phyloP scores from a whole-genome alignment of 1,140 invertebrate genomes.

The Drosophila repleta region DNA sequence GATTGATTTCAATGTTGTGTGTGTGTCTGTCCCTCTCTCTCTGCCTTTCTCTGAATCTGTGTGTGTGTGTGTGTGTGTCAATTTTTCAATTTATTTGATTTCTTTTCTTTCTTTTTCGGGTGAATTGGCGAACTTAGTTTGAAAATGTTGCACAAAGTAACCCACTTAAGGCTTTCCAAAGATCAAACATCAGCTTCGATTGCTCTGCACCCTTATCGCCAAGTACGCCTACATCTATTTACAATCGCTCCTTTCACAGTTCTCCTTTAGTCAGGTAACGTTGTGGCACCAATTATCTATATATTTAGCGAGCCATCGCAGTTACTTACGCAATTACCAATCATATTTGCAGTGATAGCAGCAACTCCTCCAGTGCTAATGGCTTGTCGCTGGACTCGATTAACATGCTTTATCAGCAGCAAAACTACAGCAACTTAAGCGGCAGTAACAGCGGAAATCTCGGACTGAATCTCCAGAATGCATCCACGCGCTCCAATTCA shows the following conservation, averaged over 20 bases:
- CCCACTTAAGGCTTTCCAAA: constrained; percentile 84
- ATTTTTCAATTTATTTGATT: constrained; percentile 57
- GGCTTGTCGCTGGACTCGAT: constrained; percentile 74
- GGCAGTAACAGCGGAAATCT: constrained; percentile 50
- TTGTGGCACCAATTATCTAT: constrained; percentile 35
- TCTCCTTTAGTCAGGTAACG: constrained; percentile 83
- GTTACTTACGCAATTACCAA: not conserved
- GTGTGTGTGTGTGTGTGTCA: constrained; percentile 3
- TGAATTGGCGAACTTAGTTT: constrained; percentile 82
- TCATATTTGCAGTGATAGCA: constrained; percentile 72
- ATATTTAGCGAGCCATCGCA: not conserved
- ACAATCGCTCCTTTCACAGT: constrained; percentile 84
- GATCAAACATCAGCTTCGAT: constrained; percentile 84
- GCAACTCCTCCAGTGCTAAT: constrained; percentile 78
- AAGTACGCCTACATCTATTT: constrained; percentile 85
- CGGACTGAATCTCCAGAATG: constrained; percentile 63
- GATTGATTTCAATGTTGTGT: constrained; percentile 22
- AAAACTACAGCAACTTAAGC: constrained; percentile 47
- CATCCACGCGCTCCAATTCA: constrained; percentile 86
- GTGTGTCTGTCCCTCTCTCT: constrained; percentile 31
- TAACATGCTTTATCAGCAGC: constrained; percentile 73
- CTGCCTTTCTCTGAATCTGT: constrained; percentile 19
- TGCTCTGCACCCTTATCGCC: constrained; percentile 85
- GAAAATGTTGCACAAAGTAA: constrained; percentile 84
- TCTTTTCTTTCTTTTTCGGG: constrained; percentile 72